phyloP scores from a whole-genome alignment of 2,888 invertebrate genomes.

The Sialis fuliginosa region DNA sequence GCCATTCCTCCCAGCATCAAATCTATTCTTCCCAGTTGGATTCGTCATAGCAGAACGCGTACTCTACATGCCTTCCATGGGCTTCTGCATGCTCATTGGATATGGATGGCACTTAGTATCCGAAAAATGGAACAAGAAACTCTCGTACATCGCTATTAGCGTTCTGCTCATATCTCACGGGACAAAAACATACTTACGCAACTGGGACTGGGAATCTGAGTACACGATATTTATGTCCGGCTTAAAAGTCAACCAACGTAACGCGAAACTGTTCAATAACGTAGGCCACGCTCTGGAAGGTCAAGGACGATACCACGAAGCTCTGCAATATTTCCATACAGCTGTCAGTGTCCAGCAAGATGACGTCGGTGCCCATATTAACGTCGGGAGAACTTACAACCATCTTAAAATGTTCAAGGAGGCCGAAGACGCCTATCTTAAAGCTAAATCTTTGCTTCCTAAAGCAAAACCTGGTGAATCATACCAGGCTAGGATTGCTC shows the following conservation, averaged over 20 bases:
- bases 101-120: slow-evolving; percentile 63
- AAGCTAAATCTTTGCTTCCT: slow-evolving; percentile 74
- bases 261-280: slow-evolving; percentile 94
- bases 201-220: slow-evolving; percentile 87
- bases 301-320: slow-evolving; percentile 50
- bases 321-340: slow-evolving; percentile 77
- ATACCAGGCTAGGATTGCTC: slow-evolving; percentile 89
- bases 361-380: slow-evolving; percentile 93
- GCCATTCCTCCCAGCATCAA: slow-evolving; percentile 91
- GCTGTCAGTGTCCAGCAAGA: slow-evolving; percentile 88
- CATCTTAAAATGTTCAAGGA: slow-evolving; percentile 74
- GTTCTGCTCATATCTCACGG: slow-evolving; percentile 58
- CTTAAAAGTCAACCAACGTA: slow-evolving; percentile 65
- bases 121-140: slow-evolving; percentile 42
- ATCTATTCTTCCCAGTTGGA: slow-evolving; percentile 93
- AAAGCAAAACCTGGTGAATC: slow-evolving; percentile 86
- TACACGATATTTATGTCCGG: slow-evolving; percentile 90
- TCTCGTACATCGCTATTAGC: slow-evolving; percentile 45
- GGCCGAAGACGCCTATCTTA: slow-evolving; percentile 84
- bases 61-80: slow-evolving; percentile 94
- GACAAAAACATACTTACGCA: slow-evolving; percentile 70
- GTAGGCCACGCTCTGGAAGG: slow-evolving; percentile 91
- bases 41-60: slow-evolving; percentile 94
- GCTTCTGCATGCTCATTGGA: slow-evolving; percentile 82
- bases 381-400: slow-evolving; percentile 89